These are phyloP conservation scores for Spheniscus mendiculus DNA, from an alignment of 2,113 vertebrate species.

Conservation along the genomic window DNA sequence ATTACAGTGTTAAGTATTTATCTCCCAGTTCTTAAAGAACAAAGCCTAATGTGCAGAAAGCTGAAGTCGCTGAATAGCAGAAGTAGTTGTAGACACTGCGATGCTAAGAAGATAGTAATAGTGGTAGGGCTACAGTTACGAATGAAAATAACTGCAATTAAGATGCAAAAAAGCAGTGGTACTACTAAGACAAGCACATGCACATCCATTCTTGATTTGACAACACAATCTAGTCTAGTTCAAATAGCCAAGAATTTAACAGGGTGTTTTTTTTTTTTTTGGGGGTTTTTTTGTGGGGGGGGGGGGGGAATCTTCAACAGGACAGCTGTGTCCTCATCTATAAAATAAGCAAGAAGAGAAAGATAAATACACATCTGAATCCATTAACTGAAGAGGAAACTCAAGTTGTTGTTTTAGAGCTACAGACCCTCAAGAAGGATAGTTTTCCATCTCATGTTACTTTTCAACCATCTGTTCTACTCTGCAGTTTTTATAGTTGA, in stretches of 20 bases:
- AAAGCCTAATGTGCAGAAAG: constrained; percentile 74
- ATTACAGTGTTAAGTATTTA: constrained; percentile 76
- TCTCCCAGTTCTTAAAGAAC: constrained; percentile 76
- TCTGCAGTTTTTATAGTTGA: constrained; percentile 79
- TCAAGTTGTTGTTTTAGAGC: constrained; percentile 81
- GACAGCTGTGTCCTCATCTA: constrained; percentile 79
- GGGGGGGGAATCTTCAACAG: constrained; percentile 62
- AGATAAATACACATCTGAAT: constrained; percentile 83
- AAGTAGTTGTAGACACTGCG: constrained; percentile 72
- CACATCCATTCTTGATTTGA: constrained; percentile 88
- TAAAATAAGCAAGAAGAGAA: constrained; percentile 83
- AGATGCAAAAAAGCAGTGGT: constrained; percentile 82
- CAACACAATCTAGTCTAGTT: constrained; percentile 88
- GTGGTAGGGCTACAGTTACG: constrained; percentile 71
- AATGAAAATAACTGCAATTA: constrained; percentile 75
- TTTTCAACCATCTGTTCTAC: constrained; percentile 59
- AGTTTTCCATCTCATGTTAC: constrained; percentile 62
- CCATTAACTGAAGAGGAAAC: constrained; percentile 86
- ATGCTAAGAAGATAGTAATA: constrained; percentile 72
- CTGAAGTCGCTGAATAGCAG: constrained; percentile 80
- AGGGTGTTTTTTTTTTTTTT: too few species aligned
- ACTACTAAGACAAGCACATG: constrained; percentile 90
- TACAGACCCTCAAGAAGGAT: constrained; percentile 79
- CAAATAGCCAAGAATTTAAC: constrained; percentile 84
- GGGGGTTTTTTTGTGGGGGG: too few species aligned